Percentiles rank a stretch among this genome's conserved stretches.
phyloP scores from a whole-genome alignment of 1,140 invertebrate species.

The Pararge aegeria region DNA sequence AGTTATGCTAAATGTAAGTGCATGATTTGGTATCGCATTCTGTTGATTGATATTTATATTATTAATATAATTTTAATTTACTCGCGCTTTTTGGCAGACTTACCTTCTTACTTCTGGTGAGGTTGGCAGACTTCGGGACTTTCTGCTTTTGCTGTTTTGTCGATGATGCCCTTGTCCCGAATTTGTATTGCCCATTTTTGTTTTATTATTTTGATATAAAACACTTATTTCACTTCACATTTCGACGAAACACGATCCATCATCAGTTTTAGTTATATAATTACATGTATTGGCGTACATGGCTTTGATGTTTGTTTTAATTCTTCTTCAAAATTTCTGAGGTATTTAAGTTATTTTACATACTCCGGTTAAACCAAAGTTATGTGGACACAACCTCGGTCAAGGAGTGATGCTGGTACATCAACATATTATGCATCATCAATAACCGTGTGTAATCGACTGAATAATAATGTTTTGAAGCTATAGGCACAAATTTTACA shows the following conservation, averaged over 20 bases:
- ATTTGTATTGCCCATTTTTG: constrained; percentile 70
- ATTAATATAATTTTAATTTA: too few species aligned
- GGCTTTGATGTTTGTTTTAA: constrained; percentile 22
- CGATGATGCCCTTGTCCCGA: constrained; percentile 59
- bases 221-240: constrained; percentile 29
- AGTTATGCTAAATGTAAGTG: too few species aligned
- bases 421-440: too few species aligned
- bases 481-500: too few species aligned
- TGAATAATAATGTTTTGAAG: too few species aligned
- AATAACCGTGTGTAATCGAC: too few species aligned
- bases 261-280: neutral
- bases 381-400: too few species aligned
- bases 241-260: neutral
- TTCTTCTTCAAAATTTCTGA: neutral
- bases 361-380: too few species aligned
- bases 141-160: constrained; percentile 64
- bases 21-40: too few species aligned
- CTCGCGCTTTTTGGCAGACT: neutral
- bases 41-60: too few species aligned
- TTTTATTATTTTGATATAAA: constrained; percentile 12
- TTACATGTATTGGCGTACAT: neutral
- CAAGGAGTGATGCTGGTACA: too few species aligned
- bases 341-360: too few species aligned
- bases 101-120: constrained; percentile 78
- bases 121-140: constrained; percentile 73